phyloP scores from a whole-genome alignment of 2,113 vertebrate genomes.

The Motacilla alba region DNA sequence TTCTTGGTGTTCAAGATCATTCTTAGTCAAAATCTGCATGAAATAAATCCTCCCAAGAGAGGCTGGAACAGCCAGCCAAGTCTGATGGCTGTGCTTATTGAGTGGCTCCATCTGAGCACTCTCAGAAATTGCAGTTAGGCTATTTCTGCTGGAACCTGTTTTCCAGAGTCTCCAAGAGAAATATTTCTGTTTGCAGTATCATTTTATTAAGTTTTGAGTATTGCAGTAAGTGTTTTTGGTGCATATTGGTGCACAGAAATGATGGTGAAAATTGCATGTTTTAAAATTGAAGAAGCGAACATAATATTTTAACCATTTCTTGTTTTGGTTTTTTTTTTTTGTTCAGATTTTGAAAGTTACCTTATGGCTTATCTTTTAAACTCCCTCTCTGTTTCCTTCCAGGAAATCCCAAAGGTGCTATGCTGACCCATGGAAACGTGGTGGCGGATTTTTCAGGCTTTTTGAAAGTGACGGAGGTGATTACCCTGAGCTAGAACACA shows the following conservation, averaged over 20 bases:
- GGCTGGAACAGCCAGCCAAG: not conserved
- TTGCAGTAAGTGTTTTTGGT: not conserved
- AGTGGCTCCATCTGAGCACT: not conserved
- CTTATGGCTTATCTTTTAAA: not conserved
- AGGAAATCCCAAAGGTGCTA: constrained; percentile 98
- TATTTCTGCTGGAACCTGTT: not conserved
- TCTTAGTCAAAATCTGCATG: not conserved
- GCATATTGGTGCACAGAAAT: not conserved
- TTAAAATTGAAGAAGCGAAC: not conserved
- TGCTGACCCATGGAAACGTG: constrained; percentile 96
- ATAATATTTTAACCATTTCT: not conserved
- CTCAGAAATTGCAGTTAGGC: not conserved
- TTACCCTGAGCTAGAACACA: constrained; percentile 53
- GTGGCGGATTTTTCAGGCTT: constrained; percentile 97
- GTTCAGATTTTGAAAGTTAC: not conserved
- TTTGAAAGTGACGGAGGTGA: constrained; percentile 97
- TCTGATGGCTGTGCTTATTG: not conserved
- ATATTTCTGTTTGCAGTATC: not conserved
- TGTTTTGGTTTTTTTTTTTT: not conserved
- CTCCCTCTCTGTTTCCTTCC: constrained; percentile 28
- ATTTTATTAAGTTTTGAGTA: not conserved
- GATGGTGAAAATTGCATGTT: rapidly evolving
- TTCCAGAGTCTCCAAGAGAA: not conserved
- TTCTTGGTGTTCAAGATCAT: not conserved
- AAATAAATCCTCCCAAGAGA: not conserved